Conservation (phyloP, 2,113 vertebrate genomes). For the Solea solea region DNA sequence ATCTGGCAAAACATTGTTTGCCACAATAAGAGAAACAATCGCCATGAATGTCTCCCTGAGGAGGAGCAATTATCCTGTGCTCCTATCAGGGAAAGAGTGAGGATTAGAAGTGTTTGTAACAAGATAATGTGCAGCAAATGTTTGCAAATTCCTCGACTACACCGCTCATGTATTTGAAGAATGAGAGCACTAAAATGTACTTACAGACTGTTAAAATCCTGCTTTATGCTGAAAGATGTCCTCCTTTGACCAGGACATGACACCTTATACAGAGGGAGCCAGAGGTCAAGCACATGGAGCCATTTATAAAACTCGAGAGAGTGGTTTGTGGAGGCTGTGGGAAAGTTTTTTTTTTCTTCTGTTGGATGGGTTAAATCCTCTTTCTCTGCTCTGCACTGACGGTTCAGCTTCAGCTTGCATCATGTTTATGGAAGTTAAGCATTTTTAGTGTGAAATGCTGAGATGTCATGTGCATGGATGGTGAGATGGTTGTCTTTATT, state of each 20-base stretch:
- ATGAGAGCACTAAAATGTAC: constrained; percentile 50
- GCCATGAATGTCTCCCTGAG: constrained; percentile 22
- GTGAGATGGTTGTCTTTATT: constrained; percentile 52
- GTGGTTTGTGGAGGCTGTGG: constrained; percentile 36
- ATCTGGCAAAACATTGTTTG: constrained; percentile 16
- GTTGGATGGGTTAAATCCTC: constrained; percentile 42
- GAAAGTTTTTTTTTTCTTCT: constrained; percentile 44
- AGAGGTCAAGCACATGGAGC: constrained; percentile 63
- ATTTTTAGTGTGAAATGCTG: constrained; percentile 38
- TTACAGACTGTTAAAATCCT: constrained; percentile 31
- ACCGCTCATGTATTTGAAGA: constrained; percentile 57
- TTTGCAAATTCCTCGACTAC: constrained; percentile 65
- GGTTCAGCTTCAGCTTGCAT: constrained; percentile 8
- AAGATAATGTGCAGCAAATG: constrained; percentile 72
- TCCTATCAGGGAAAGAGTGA: constrained; percentile 45
- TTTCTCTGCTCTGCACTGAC: constrained; percentile 30
- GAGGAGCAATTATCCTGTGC: constrained; percentile 54
- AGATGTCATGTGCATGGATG: constrained; percentile 29
- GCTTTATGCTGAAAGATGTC: constrained; percentile 46
- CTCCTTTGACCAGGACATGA: constrained; percentile 56
- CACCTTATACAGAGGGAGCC: constrained; percentile 46
- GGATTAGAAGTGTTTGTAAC: constrained; percentile 65
- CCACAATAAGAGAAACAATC: constrained; percentile 50
- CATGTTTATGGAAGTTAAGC: constrained; percentile 47
- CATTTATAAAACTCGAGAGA: constrained; percentile 49